A percentile compares a stretch with the other conserved stretches of the same genome.
phyloP scores from a whole-genome alignment of 92 coral and sea anemone genomes.

The Epizoanthus scotinus region DNA sequence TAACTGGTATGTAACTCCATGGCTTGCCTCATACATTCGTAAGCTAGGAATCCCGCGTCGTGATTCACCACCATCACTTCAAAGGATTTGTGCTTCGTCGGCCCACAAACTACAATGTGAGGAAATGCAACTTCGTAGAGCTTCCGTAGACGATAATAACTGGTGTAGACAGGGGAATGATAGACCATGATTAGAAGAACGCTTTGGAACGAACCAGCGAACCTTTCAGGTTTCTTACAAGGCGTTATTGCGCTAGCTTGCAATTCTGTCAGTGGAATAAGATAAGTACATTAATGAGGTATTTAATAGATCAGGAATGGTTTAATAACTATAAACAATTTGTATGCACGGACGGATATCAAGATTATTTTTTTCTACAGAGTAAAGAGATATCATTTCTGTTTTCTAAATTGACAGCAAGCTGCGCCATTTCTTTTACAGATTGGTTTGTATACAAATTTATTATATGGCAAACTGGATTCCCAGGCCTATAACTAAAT shows the following conservation, averaged over 20 bases:
- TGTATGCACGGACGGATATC: no score
- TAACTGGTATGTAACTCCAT: background rate
- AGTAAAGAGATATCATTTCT: no score
- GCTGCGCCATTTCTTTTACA: no score
- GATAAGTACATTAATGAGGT: no score
- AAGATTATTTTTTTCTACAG: no score
- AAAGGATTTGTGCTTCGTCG: background rate
- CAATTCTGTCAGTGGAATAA: background rate
- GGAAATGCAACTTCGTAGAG: conserved; percentile 15
- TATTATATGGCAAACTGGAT: no score
- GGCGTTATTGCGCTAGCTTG: background rate
- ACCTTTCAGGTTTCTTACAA: background rate
- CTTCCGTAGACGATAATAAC: conserved; percentile 2
- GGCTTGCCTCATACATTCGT: conserved; percentile 2
- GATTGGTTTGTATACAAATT: no score
- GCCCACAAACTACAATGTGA: background rate
- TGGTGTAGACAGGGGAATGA: conserved; percentile 4
- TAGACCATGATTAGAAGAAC: background rate
- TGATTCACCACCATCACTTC: background rate
- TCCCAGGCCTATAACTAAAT: no score
- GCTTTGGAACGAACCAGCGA: background rate
- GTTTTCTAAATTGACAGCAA: no score
- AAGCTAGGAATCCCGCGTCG: background rate
- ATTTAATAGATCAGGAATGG: no score
- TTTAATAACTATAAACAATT: no score